Evolutionary conservation across 1,140 invertebrate species (phyloP).

Genomic region (Babylonia areolata): DNA sequence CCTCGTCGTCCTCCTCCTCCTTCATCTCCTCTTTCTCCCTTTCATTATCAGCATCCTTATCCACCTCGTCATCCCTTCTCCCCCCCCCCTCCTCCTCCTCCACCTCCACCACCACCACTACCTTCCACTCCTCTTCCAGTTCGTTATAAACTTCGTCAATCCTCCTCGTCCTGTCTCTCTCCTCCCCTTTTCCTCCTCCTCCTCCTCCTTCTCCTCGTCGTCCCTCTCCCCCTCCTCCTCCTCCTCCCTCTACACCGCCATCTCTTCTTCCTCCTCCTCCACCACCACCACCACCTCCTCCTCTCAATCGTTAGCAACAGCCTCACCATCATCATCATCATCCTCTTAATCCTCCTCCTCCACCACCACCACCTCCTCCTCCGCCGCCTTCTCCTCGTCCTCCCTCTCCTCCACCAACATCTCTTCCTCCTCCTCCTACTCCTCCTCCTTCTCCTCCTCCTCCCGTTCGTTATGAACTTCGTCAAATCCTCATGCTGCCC

Average conservation of each 20-base stretch:
- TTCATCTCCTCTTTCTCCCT: too few species aligned
- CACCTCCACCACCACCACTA: neutral
- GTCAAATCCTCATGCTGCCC: too few species aligned
- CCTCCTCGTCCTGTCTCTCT: too few species aligned
- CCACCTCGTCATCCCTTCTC: neutral
- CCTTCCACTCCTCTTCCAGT: too few species aligned
- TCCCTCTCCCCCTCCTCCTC: neutral
- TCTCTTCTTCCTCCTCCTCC: neutral
- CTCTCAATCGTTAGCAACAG: neutral
- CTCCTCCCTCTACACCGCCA: too few species aligned
- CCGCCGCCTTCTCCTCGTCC: neutral
- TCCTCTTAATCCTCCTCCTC: too few species aligned
- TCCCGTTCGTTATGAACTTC: too few species aligned
- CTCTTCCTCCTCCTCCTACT: neutral
- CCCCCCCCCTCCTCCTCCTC: neutral
- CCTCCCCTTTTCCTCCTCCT: too few species aligned
- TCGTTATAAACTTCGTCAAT: too few species aligned
- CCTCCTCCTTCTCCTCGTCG: too few species aligned
- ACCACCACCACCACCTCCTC: neutral
- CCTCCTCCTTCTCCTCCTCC: neutral
- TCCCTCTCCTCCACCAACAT: neutral
- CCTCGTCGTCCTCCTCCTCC: too few species aligned
- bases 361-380: neutral
- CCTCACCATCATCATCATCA: too few species aligned
- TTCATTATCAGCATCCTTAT: neutral